Percentiles rank a stretch among this genome's conserved stretches.
Evolutionary conservation across 2,797 vertebrate species (phyloP).

Genomic region (Botia almorhae): DNA sequence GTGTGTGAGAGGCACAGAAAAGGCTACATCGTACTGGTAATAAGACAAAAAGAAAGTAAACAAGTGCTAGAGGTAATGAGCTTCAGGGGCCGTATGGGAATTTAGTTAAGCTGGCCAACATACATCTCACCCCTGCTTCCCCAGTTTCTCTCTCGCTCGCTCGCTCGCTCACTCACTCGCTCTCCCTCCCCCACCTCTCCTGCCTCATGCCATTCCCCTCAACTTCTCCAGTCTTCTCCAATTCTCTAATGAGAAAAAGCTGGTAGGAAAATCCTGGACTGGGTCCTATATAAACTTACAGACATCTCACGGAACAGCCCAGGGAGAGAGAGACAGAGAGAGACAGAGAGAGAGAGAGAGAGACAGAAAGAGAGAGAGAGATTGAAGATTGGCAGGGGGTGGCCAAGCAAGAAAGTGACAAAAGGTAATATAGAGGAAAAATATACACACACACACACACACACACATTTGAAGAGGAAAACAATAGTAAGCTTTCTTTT

Average conservation of each 20-base stretch:
- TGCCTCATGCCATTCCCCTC: slow-evolving; percentile 84
- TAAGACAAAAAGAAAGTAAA: slow-evolving; percentile 55
- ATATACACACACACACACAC: not conserved
- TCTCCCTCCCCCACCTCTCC: slow-evolving; percentile 52
- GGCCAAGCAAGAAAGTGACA: slow-evolving; percentile 38
- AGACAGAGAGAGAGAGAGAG: slow-evolving; percentile 74
- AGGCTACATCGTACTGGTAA: slow-evolving; percentile 44
- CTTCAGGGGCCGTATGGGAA: slow-evolving; percentile 57
- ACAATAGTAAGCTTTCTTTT: slow-evolving; percentile 21
- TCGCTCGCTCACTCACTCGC: slow-evolving; percentile 61
- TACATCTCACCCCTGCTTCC: slow-evolving; percentile 46
- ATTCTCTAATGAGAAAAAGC: slow-evolving; percentile 94
- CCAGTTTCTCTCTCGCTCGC: slow-evolving; percentile 64
- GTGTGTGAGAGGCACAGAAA: slow-evolving; percentile 20
- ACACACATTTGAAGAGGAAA: slow-evolving; percentile 1
- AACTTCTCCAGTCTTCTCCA: slow-evolving; percentile 76
- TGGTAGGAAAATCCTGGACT: slow-evolving; percentile 90
- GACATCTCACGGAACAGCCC: slow-evolving; percentile 89
- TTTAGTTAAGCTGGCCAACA: slow-evolving; percentile 56
- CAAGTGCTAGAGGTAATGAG: slow-evolving; percentile 57
- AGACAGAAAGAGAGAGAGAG: slow-evolving; percentile 51
- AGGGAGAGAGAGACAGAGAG: slow-evolving; percentile 75
- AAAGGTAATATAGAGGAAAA: slow-evolving; percentile 34
- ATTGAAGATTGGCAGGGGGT: slow-evolving; percentile 24
- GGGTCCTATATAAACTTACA: slow-evolving; percentile 96